Conservation (phyloP, 2,888 invertebrate genomes). For the Heliconius ethilla region DNA sequence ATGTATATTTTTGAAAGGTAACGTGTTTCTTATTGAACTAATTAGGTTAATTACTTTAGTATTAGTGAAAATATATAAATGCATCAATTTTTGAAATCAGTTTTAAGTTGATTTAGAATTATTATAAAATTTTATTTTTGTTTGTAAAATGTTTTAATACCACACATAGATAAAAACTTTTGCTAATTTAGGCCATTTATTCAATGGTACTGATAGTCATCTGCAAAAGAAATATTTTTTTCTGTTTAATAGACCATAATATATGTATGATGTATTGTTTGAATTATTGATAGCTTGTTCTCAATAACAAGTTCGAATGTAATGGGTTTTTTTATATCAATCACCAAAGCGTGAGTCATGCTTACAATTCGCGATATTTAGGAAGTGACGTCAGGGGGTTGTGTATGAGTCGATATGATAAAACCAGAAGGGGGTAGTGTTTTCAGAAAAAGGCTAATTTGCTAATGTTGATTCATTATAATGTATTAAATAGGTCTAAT, state of each 20-base stretch:
- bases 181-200: neutral
- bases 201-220: neutral
- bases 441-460: constrained; percentile 5
- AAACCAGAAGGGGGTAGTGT: neutral
- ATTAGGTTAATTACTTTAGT: constrained; percentile 14
- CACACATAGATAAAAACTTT: neutral
- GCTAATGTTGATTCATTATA: constrained; percentile 2
- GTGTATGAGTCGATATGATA: constrained; percentile 11
- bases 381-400: constrained; percentile 41
- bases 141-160: neutral
- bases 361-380: constrained; percentile 38
- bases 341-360: constrained; percentile 42
- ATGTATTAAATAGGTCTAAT: neutral
- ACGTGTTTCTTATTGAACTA: constrained; percentile 16
- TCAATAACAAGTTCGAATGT: constrained; percentile 34
- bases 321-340: constrained; percentile 42
- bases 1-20: constrained; percentile 11
- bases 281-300: constrained; percentile 32
- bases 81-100: neutral
- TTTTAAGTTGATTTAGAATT: neutral
- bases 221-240: constrained; percentile 1
- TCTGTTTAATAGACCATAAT: constrained; percentile 4
- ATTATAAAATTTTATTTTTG: neutral
- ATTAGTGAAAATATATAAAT: neutral
- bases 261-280: constrained; percentile 4